phyloP scores from a whole-genome alignment of 1,140 invertebrate species.

The Hermetia illucens region DNA sequence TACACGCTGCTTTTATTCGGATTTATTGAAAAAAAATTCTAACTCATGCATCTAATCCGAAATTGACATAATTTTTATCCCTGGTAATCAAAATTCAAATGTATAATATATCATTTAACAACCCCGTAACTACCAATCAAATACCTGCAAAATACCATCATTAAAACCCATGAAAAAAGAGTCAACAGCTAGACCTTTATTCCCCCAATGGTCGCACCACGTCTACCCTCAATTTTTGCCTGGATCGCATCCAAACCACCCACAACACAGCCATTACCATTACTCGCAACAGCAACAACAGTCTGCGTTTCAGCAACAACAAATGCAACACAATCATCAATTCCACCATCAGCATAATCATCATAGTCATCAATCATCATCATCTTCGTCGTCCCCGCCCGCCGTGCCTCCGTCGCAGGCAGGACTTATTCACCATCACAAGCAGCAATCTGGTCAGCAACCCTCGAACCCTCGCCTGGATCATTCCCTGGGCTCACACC shows the following conservation, averaged over 20 bases:
- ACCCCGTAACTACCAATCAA: not conserved
- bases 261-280: constrained; percentile 38
- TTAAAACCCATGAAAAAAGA: constrained; percentile 19
- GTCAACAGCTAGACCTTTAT: constrained; percentile 50
- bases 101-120: not conserved
- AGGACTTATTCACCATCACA: constrained; percentile 9
- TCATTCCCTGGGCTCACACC: no score
- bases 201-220: constrained; percentile 84
- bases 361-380: constrained; percentile 15
- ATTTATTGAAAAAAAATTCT: constrained; percentile 8
- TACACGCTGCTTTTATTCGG: constrained; percentile 31
- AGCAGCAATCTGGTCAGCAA: constrained; percentile 6
- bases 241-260: constrained; percentile 60
- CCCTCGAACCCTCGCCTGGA: constrained; percentile 16
- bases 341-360: constrained; percentile 11
- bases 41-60: not conserved
- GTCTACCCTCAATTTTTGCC: constrained; percentile 84
- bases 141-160: not conserved
- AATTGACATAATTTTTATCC: not conserved
- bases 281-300: constrained; percentile 43
- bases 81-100: not conserved
- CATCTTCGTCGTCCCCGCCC: not conserved
- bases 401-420: not conserved
- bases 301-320: constrained; percentile 14
- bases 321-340: constrained; percentile 10